Base-by-base conservation (phyloP, 2,888 invertebrate species). In the Leucophenga montana region DNA sequence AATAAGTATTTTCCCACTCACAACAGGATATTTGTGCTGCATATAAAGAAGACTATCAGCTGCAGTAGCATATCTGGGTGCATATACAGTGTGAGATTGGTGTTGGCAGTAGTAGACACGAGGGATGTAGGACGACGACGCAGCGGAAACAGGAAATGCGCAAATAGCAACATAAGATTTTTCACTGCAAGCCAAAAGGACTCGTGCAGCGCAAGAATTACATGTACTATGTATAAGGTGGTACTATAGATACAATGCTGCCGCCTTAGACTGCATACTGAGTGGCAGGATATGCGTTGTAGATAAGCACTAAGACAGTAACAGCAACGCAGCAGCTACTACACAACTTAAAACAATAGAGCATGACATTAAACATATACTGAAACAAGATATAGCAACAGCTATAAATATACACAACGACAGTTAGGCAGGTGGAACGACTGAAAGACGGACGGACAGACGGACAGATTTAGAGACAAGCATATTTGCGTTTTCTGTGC, bases 111-210 rank as follows among this genome's bases (percentile, higher is more conserved):
- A 46, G 57, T 44, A 39, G 39, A 39, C 9, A 8, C 39, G 39
- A 39, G 8, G 39, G 61, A 46, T 68, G 71, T 71, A 39, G 39
- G 61, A 46, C 68, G 71, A 72, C 73, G 68, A 79, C 80, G 74
- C 76, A 80, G 75, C 79, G 85, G 83, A 85, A 85, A 76, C 84
- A 80, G 86, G 85, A 85, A 85, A 85, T 85, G 85, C 85, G 85
- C 83, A 86, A 85, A 85, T 83, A 76, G 78, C 82, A 80, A 74
- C 69, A 71, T 59, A 73, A 67, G 67, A 67, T 65, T 67, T 59
- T 56, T 67, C 27, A 75, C 77, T 76, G 81, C 76, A 82, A 46
- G 54, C 73, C 68, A 61, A 66, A 64, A 62, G 64, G 67, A 69
- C 66, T 68, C 16, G 33, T 59, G 39, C 39, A 61, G 61, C 16